Evolutionary conservation across 1,140 invertebrate genomes (phyloP), one percentile per base, ranked within the genome.

Genomic region (Dendroctonus valens): DNA sequence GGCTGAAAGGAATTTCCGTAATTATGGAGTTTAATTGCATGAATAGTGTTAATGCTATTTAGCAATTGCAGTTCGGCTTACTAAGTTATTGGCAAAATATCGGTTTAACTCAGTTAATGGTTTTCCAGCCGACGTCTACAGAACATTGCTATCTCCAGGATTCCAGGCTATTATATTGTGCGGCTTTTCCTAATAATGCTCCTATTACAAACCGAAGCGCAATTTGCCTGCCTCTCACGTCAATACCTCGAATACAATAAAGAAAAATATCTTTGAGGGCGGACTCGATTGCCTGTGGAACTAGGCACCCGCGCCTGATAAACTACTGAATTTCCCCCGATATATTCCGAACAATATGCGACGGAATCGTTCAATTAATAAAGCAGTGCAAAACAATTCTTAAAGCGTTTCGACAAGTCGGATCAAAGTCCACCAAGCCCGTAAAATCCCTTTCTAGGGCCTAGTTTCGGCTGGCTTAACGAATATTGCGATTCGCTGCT

Each of bases 351-450:
- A 8, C 42, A 46, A 46, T 46, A 46, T 46, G 42, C 26, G 26
- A 46, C 42, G 42, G 12, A 46, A 12, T 12, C 8, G 2, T 51
- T 15, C 7, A 11, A 51, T 51, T 51, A 51, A 51, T 15, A 51
- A 51, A 51, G 49, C 14, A 5, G 14, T 12, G 7, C 15, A 51
- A 51, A 15, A 51, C 14, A 12, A 15, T 57, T n/a, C 40, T 37
- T 37, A 57, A 57, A 57, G 54, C 54, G 41, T 57, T 57, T 57
- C 54, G 54, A 57, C 54, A 57, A 57, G 39, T 57, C 54, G 54
- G 14, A 40, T 57, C 41, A 57, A 57, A 42, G 40, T 57, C 41
- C 40, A 14, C 54, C 41, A 37, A 57, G 40, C 54, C 54, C 54
- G 12, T 11, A 12, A 57, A 57, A 57, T 41, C 54, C 54, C 39